Evolutionary conservation across 2,113 vertebrate genomes (phyloP).

Genomic region (Pantherophis guttatus): DNA sequence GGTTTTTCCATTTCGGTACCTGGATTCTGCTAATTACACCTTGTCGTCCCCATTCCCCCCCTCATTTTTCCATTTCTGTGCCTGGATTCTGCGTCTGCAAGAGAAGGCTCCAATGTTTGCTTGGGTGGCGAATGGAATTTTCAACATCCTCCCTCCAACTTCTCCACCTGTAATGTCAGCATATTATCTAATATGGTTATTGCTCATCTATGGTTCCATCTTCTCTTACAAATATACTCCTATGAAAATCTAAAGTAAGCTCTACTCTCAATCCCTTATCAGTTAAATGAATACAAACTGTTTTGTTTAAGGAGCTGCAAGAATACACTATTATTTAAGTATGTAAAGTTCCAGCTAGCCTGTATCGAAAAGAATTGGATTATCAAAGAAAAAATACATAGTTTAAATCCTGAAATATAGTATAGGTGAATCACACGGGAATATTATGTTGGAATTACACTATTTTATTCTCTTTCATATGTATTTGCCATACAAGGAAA

Average conservation of each 20-base stretch:
- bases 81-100: no score
- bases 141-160: neutral
- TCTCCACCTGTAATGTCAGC: neutral
- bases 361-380: neutral
- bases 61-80: no score
- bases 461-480: neutral
- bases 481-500: neutral
- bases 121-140: neutral
- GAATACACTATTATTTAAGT: neutral
- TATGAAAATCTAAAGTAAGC: neutral
- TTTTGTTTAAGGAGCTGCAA: neutral
- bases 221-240: neutral
- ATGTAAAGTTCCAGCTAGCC: neutral
- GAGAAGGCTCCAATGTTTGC: no score
- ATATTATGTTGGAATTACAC: neutral
- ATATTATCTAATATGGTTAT: neutral
- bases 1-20: no score
- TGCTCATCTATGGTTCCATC: neutral
- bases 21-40: no score
- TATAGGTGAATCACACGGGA: neutral
- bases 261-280: neutral
- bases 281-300: neutral
- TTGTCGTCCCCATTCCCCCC: no score
- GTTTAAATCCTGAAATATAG: neutral
- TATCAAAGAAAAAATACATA: neutral